Conservation (phyloP, 2,113 vertebrate species). For the Himantopus leucocephalus region DNA sequence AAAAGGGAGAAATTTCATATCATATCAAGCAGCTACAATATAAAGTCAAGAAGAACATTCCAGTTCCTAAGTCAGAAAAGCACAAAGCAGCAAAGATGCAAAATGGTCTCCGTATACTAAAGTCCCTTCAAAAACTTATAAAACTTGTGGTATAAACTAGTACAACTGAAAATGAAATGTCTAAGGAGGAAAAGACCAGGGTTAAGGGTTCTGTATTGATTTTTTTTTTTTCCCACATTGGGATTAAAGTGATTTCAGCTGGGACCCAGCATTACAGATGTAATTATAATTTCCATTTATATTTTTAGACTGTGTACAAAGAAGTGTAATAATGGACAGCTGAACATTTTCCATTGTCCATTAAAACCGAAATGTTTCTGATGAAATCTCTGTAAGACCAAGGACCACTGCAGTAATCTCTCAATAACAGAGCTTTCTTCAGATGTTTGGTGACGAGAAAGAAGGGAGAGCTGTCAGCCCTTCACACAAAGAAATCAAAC, state of each 20-base stretch:
- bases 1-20: not conserved
- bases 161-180: not conserved
- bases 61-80: not conserved
- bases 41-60: not conserved
- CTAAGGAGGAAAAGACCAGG: constrained; percentile 13
- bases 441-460: constrained; percentile 25
- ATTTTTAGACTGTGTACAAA: constrained; percentile 59
- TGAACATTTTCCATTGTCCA: constrained; percentile 49
- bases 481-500: constrained; percentile 58
- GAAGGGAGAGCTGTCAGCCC: constrained; percentile 39
- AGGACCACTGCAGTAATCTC: constrained; percentile 53
- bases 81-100: not conserved
- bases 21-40: not conserved
- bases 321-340: constrained; percentile 54
- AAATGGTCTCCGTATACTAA: not conserved
- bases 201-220: constrained; percentile 31
- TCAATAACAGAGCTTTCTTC: constrained; percentile 42
- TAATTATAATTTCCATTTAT: constrained; percentile 58
- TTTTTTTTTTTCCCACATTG: not conserved
- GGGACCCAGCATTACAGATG: constrained; percentile 33
- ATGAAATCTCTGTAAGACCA: constrained; percentile 41
- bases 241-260: constrained; percentile 61
- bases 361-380: constrained; percentile 31
- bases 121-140: not conserved
- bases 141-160: not conserved